Base-by-base conservation (phyloP, 1,140 invertebrate species). In the Temnothorax nylanderi region DNA sequence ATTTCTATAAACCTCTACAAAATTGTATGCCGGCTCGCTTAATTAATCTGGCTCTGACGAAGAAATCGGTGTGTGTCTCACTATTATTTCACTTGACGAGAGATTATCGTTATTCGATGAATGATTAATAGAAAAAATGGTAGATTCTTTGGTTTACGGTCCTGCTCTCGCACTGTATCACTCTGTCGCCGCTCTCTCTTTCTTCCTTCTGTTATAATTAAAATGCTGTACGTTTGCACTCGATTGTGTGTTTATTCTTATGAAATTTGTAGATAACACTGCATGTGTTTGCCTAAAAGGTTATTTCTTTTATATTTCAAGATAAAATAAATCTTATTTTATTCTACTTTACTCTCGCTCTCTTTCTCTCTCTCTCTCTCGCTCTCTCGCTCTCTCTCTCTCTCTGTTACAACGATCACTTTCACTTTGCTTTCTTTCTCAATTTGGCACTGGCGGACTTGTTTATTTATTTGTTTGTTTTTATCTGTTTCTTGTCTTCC, bases 371-470 rank as follows among this genome's bases (percentile, higher is more conserved):
- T 26, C 26, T 26, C 26, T 26, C n/a, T 78, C 76, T 88, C 62
- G 62, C 64, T 85, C n/a, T 84, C 76, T 88, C 62, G 62, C 64
- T 85, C 78, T 84, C 54, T 86, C 87, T 89, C 72, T 86, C 81
- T 81, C 71, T 71, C 65, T 89, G 37, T 85, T 82, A 71, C 77
- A 71, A 80, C 49, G 26, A 86, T 77, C 64, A 80, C 76, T 85
- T 85, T 72, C 54, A 86, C 64, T 58, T 80, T 54, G 85, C 44
- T 86, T 82, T 86, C 89, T 75, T 65, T 92, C 86, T 93, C 87
- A 93, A 93, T 95, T 95, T 95, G 95, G 95, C 95, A 95, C 95
- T 95, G 94, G 89, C 94, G 95, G 95, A 95, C 89, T 94, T 93
- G 94, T 92, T 88, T 88, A 87, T 91, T 89, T 77, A 85, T 86